These are phyloP conservation scores for Orthosia cruda DNA, from an alignment of 2,888 invertebrate genomes.

Conservation along the genomic window DNA sequence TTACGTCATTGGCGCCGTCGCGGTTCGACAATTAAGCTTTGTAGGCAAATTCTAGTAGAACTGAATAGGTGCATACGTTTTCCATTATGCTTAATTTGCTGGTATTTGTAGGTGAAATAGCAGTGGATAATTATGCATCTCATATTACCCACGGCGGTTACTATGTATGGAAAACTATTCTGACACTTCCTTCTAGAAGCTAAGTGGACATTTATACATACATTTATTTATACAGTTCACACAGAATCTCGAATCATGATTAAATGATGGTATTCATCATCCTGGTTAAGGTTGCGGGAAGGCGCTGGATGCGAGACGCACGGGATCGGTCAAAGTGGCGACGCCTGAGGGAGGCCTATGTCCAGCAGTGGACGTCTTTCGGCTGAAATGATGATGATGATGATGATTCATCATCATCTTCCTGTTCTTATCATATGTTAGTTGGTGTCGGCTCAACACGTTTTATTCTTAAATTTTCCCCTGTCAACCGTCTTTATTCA, in stretches of 20 bases:
- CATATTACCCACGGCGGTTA: background rate
- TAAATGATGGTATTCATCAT: background rate
- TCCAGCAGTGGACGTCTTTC: too few species aligned
- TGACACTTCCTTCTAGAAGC: background rate
- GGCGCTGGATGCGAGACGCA: too few species aligned
- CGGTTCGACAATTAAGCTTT: constrained; percentile 22
- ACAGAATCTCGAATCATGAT: background rate
- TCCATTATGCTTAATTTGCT: constrained; percentile 26
- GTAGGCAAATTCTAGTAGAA: background rate
- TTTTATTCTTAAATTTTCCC: too few species aligned
- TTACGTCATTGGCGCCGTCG: constrained; percentile 50
- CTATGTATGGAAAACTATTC: constrained; percentile 3
- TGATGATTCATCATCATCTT: too few species aligned
- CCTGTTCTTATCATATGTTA: too few species aligned
- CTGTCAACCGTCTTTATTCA: too few species aligned
- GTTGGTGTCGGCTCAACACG: too few species aligned
- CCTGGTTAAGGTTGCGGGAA: too few species aligned
- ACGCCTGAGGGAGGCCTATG: too few species aligned
- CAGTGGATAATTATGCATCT: background rate
- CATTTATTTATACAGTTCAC: background rate
- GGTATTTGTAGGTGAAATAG: background rate
- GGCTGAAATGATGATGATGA: too few species aligned
- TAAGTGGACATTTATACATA: background rate
- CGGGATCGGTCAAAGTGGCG: too few species aligned
- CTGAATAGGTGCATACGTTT: constrained; percentile 16